A percentile compares a stretch with the other conserved stretches of the same genome.
Conservation (phyloP, 2,888 invertebrate species). For the Spatulosminthurus flaviceps region DNA sequence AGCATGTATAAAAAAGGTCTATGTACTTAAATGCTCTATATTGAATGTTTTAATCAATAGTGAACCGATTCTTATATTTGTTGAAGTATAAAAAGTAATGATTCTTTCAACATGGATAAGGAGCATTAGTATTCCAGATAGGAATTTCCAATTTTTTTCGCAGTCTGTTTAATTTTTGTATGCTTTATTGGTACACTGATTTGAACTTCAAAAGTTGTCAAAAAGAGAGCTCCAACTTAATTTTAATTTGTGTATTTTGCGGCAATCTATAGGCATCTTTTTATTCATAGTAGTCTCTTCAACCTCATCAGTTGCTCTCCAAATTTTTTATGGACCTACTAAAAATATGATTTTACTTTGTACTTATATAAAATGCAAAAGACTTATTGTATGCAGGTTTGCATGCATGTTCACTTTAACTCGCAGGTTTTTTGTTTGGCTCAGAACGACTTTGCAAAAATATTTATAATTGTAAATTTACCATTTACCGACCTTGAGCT, state of each 20-base stretch:
- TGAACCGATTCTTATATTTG: background rate
- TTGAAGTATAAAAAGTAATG: background rate
- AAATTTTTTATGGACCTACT: too few species aligned
- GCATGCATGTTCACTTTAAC: background rate
- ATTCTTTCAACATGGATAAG: background rate
- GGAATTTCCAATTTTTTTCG: background rate
- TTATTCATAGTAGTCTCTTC: background rate
- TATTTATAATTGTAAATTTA: background rate
- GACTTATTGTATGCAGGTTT: background rate
- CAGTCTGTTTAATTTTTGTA: too few species aligned
- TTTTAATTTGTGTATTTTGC: background rate
- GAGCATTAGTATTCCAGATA: background rate
- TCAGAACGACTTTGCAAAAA: background rate
- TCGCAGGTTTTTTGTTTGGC: too few species aligned
- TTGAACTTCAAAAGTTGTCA: background rate
- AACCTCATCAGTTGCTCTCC: too few species aligned
- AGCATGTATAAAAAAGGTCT: too few species aligned
- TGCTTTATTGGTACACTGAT: background rate
- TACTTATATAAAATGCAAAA: too few species aligned
- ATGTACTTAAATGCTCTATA: background rate
- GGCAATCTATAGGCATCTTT: background rate
- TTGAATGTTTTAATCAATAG: background rate
- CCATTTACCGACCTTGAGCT: background rate
- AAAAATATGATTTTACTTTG: too few species aligned
- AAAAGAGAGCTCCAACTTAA: background rate